Evolutionary conservation across 2,888 invertebrate species (phyloP), one percentile per base, ranked within the genome.

Genomic region (Drosophila nigritarsus): DNA sequence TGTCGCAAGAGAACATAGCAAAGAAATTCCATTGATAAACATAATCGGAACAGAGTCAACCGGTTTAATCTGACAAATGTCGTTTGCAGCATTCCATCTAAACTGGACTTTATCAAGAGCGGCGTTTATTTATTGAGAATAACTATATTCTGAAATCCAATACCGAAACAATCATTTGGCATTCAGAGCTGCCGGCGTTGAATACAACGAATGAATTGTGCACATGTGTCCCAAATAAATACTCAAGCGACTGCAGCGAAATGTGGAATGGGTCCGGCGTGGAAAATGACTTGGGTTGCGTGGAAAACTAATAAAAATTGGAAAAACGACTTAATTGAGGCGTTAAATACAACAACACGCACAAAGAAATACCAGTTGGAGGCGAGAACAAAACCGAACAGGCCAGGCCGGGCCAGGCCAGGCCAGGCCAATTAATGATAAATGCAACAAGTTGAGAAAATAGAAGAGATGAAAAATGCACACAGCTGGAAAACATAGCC

Each of bases 261-360:
- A 59, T 59, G 27, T 32, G 51, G 65, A 56, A 53, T 59, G 61
- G 61, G 50, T 60, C 45, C 36, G 51, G 64, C 13, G 34, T 59
- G 70, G 42, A 56, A 59, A 61, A 62, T 73, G 69, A 71, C 59
- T 80, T 75, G 13, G 62, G 65, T 64, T 78, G 78, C 73, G 64
- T 72, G 75, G 78, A 77, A 78, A 75, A 73, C 65, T 78, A 72
- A 82, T 78, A 80, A 78, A 70, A 74, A 78, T 76, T 68, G 72
- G 67, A 78, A 84, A 80, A 84, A 80, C 65, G 75, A 73, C 78
- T 80, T 86, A 87, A 87, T 88, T 87, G 87, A 78, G 80, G 66
- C 85, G 81, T 79, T 74, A 85, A 82, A 85, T 78, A 68, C 77
- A 80, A 73, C 75, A 76, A 56, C 72, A 42, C 38, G 51, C 53